These are phyloP conservation scores for Sandelia bainsii DNA, from an alignment of 2,797 vertebrate species.

Conservation along the genomic window DNA sequence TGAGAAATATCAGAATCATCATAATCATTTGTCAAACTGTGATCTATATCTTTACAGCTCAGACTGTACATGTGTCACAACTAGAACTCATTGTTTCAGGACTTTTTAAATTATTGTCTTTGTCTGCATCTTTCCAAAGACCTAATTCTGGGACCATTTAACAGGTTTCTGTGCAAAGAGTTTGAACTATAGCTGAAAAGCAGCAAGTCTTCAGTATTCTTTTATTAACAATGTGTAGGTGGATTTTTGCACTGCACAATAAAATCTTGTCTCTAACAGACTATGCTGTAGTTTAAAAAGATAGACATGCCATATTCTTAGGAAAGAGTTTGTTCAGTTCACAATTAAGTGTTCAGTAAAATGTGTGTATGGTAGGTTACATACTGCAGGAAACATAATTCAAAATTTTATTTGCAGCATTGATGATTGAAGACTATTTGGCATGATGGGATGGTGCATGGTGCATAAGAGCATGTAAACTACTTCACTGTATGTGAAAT, in stretches of 20 bases:
- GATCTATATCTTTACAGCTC: constrained; percentile 76
- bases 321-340: too few species aligned
- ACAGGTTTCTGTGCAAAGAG: constrained; percentile 4
- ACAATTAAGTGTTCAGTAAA: too few species aligned
- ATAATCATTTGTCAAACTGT: constrained; percentile 84
- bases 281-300: too few species aligned
- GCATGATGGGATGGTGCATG: constrained; percentile 36
- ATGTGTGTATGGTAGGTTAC: too few species aligned
- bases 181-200: constrained; percentile 22
- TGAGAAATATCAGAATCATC: constrained; percentile 82
- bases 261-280: too few species aligned
- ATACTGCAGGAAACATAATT: constrained; percentile 27
- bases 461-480: constrained; percentile 16
- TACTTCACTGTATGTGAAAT: constrained; percentile 45
- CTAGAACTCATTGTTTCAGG: constrained; percentile 50
- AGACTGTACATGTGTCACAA: constrained; percentile 53
- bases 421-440: constrained; percentile 14
- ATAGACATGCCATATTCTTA: too few species aligned
- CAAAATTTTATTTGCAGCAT: constrained; percentile 50
- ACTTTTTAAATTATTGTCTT: constrained; percentile 55
- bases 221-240: background rate
- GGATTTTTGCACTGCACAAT: constrained; percentile 4
- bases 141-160: constrained; percentile 23
- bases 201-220: constrained; percentile 1
- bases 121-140: constrained; percentile 38